Evolutionary conservation across 2,888 invertebrate species (phyloP), one percentile per base, ranked within the genome.

Genomic region (Stictocephala bisonia): DNA sequence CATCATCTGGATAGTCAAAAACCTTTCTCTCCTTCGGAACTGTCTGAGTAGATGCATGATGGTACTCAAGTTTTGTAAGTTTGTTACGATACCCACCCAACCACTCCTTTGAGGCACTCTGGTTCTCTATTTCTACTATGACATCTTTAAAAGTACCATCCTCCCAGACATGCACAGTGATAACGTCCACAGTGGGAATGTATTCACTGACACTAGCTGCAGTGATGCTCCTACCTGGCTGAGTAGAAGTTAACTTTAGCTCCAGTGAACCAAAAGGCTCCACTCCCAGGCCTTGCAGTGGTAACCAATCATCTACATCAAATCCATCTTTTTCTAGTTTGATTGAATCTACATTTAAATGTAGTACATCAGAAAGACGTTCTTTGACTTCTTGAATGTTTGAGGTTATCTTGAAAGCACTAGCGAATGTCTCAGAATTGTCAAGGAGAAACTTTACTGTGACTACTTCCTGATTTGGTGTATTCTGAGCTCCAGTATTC

Each of bases 51-150:
- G 88, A 90, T 2, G 94, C 96, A 84, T 97, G 92, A 79, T 93
- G 90, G 82, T 91, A 96, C 79, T 91, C 88, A 7, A 87, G 83
- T 22, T 91, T 90, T 71, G 91, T 93, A 67, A 87, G 82, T 78
- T 87, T 88, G 83, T 96, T 89, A 74, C 88, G 86, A 84, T 92
- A 96, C 31, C 96, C 96, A 66, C 95, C 94, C 78, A 92, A 84
- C 84, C 90, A 93, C 0, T 94, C 93, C 81, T 95, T 96, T 44
- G 86, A 81, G 40, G 91, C 90, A 0, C 84, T 81, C 41, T 86
- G 84, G 79, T 89, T 87, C 78, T 87, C 86, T 75, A 90, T 88
- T 82, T 88, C 88, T 0, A 89, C 88, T 13, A 88, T 85, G 15
- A 89, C 82, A 66, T 86, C 85, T 78, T 84, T 86, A 2, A 82